These are phyloP conservation scores for Podabrus alpinus DNA, from an alignment of 2,888 invertebrate genomes.

Conservation along the genomic window DNA sequence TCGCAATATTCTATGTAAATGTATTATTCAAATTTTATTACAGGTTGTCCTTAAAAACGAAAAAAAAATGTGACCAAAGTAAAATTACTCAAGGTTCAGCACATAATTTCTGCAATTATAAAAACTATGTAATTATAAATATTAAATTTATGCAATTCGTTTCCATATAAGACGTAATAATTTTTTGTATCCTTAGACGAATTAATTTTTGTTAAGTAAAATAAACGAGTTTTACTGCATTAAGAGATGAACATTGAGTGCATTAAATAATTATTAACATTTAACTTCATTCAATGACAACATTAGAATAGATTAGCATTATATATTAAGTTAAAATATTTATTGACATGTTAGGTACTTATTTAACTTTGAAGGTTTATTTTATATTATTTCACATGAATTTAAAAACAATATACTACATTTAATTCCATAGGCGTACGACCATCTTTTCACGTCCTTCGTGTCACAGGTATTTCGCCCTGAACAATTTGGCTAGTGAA, in stretches of 20 bases:
- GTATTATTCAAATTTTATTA: conserved; percentile 14
- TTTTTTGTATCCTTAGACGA: conserved; percentile 14
- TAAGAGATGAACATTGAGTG: conserved; percentile 26
- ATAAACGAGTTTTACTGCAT: conserved; percentile 21
- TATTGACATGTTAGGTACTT: not conserved
- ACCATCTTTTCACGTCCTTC: not conserved
- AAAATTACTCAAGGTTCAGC: conserved; percentile 25
- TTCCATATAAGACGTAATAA: conserved; percentile 15
- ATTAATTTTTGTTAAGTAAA: conserved; percentile 20
- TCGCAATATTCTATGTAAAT: conserved; percentile 1
- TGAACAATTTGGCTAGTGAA: no score
- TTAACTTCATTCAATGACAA: conserved; percentile 32
- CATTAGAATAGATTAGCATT: conserved; percentile 25
- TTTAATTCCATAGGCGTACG: not conserved
- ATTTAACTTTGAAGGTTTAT: not conserved
- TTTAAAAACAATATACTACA: not conserved
- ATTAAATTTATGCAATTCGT: conserved; percentile 25
- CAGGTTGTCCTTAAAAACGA: conserved; percentile 18
- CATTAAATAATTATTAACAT: conserved; percentile 29
- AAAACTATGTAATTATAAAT: conserved; percentile 19
- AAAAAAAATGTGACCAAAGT: conserved; percentile 20
- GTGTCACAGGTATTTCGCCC: no score
- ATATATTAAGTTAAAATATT: conserved; percentile 6
- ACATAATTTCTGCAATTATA: conserved; percentile 9
- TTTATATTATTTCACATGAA: not conserved